These are phyloP conservation scores for Nothocercus nigrocapillus DNA, from an alignment of 2,113 vertebrate species.

Conservation along the genomic window DNA sequence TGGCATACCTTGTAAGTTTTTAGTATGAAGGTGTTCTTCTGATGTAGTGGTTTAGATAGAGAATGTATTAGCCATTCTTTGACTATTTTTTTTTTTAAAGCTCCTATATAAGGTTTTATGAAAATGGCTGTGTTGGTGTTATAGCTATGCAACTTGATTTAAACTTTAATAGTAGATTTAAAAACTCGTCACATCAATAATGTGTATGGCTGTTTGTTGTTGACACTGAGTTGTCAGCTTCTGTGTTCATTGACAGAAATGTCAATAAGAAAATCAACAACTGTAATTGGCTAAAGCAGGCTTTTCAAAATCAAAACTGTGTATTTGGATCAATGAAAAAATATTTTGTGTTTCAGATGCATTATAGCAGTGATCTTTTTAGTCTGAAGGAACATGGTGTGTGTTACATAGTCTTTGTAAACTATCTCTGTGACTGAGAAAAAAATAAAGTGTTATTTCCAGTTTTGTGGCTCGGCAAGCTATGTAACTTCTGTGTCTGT, in stretches of 20 bases:
- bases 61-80: not conserved
- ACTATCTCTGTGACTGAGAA: not conserved
- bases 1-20: slow-evolving; percentile 66
- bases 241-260: not conserved
- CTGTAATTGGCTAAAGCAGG: not conserved
- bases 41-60: not conserved
- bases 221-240: not conserved
- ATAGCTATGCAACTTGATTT: not conserved
- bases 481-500: not conserved
- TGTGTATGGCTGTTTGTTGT: not conserved
- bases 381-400: not conserved
- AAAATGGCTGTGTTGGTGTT: not conserved
- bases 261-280: not conserved
- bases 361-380: not conserved
- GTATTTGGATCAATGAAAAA: not conserved
- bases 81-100: not conserved
- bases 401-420: not conserved
- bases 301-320: not conserved
- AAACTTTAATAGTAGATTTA: not conserved
- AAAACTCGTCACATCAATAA: not conserved
- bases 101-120: not conserved
- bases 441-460: not conserved
- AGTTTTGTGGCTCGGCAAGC: not conserved
- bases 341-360: not conserved
- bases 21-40: not conserved